phyloP scores from a whole-genome alignment of 2,113 vertebrate species.

The Nicator chloris region DNA sequence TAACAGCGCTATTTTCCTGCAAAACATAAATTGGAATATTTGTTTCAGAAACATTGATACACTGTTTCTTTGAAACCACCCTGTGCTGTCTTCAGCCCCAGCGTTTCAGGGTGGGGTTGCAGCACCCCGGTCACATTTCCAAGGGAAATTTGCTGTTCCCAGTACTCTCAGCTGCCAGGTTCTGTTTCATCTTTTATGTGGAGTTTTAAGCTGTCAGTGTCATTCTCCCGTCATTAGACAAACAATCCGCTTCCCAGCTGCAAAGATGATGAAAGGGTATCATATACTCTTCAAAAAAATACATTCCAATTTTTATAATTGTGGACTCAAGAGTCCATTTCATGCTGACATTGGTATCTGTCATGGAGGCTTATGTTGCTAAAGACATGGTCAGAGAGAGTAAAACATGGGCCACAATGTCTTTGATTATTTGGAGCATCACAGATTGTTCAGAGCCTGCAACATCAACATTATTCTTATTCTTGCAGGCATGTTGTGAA shows the following conservation, averaged over 20 bases:
- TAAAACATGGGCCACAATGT: neutral
- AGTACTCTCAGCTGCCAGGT: neutral
- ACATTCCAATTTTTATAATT: accelerated
- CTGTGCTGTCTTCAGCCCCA: neutral
- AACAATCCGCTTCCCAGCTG: neutral
- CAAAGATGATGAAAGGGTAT: neutral
- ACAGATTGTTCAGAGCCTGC: neutral
- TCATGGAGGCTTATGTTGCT: neutral
- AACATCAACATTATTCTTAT: neutral
- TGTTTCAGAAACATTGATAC: neutral
- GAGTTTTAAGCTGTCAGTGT: neutral
- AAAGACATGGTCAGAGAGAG: neutral
- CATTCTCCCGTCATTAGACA: neutral
- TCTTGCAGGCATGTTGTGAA: neutral
- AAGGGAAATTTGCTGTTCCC: neutral
- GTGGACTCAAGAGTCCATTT: neutral
- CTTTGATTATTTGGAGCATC: neutral
- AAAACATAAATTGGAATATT: neutral
- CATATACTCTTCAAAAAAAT: neutral
- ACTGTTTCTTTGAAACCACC: neutral
- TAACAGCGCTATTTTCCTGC: neutral
- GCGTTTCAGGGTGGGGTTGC: neutral
- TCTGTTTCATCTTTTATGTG: neutral
- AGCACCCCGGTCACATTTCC: neutral
- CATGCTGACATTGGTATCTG: neutral